A percentile compares a stretch with the other conserved stretches of the same genome.
Evolutionary conservation across 2,888 invertebrate genomes (phyloP).

Genomic region (Campoplex nolae): DNA sequence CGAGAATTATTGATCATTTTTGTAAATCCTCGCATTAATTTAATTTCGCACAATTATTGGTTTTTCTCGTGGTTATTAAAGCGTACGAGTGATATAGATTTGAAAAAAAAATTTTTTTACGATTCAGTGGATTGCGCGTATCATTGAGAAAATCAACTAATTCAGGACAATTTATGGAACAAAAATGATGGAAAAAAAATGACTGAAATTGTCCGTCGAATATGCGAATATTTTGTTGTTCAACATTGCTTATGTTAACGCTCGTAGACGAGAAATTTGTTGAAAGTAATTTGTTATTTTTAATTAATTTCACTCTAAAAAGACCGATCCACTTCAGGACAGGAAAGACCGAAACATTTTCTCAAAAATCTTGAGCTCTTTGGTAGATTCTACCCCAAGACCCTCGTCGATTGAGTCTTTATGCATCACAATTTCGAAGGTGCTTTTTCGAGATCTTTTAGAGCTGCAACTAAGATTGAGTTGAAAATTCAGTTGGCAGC

Average conservation of each 20-base stretch:
- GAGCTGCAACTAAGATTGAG: no score
- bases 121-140: neutral
- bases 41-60: conserved; percentile 17
- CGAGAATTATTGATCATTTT: conserved; percentile 33
- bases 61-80: neutral
- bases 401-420: neutral
- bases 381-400: neutral
- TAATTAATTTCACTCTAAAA: neutral
- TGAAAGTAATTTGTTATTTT: neutral
- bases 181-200: neutral
- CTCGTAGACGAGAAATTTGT: neutral
- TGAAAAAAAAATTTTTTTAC: neutral
- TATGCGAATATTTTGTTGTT: conserved; percentile 8
- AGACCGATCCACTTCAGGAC: neutral
- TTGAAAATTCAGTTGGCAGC: no score
- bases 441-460: no score
- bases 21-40: conserved; percentile 4
- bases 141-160: neutral
- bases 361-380: neutral
- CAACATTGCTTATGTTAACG: neutral
- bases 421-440: no score
- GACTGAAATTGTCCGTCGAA: neutral
- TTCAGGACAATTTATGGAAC: neutral
- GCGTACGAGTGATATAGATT: neutral
- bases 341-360: neutral